Base-by-base conservation (phyloP, 2,113 vertebrate species). In the Proterorhinus semilunaris region DNA sequence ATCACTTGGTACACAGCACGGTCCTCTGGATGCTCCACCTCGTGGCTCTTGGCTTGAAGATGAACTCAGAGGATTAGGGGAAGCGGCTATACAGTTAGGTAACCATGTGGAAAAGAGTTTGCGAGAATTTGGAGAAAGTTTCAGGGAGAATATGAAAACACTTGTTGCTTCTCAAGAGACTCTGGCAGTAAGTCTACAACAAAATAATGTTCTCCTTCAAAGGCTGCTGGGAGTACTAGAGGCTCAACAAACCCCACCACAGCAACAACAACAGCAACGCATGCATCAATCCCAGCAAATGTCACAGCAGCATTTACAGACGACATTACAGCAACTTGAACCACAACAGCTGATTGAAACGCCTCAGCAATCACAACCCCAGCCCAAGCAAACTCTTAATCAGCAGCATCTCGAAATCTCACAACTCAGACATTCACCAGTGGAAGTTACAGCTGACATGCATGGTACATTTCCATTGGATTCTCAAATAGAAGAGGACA, bases 121-220 rank as follows among this genome's bases (percentile, higher is more conserved):
- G 61, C 83, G 72, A 62, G 92, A 93, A 58, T 94, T 93, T 42
- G 87, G 90, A 1, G 92, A 94, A 11, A 83, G 90, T 62, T 93
- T 94, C 73, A 72, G 91, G 43, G 84, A 86, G 54, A 92, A 93
- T 82, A 91, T 93, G 82, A 89, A 85, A 66, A 91, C 92, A 69
- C 91, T 94, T 27, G 92, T 93, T 8, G 82, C 91, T 47, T 94
- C 93, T 0, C 93, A 94, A 58, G 93, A 94, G 79, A 79, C 90
- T 7, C 82, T 94, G 63, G 91, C 91, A 21, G 69, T 85, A 71
- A 93, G 92, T 83, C 74, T 94, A 15, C 92, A 93, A 82, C 93
- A 94, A 76, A 94, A 94, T 86, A 94, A 94, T 68, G 77, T 93
- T 51, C 91, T 94, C 10, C 75, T 94, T 77, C 92, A 94, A 74